These are phyloP conservation scores for Gobionotothen gibberifrons DNA, from an alignment of 2,797 vertebrate species.

Conservation along the genomic window DNA sequence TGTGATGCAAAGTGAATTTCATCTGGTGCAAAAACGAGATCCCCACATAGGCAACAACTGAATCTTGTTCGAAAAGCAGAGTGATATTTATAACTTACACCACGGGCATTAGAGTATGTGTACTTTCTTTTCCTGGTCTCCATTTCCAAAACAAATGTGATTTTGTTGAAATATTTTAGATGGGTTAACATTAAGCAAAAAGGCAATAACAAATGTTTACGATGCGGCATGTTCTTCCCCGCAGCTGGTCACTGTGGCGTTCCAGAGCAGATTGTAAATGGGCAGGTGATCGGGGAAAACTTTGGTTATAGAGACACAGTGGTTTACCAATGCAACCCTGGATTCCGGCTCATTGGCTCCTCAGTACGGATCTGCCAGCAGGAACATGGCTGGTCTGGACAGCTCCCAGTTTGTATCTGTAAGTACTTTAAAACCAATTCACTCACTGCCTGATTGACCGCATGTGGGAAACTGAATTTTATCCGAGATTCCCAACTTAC, in stretches of 20 bases:
- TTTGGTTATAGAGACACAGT: constrained; percentile 98
- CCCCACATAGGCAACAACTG: neutral
- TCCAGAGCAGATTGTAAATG: constrained; percentile 95
- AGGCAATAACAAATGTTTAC: neutral
- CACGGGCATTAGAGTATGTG: neutral
- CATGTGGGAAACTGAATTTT: neutral
- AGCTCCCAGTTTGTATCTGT: constrained; percentile 96
- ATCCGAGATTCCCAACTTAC: neutral
- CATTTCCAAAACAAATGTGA: neutral
- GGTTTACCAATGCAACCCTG: constrained; percentile 97
- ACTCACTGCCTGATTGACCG: neutral
- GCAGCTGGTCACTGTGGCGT: constrained; percentile 96
- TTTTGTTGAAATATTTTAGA: neutral
- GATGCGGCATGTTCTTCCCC: neutral
- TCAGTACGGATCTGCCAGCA: constrained; percentile 98
- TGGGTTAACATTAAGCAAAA: neutral
- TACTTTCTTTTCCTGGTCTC: neutral
- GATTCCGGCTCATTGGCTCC: constrained; percentile 96
- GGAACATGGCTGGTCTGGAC: constrained; percentile 97
- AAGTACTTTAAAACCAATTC: constrained; percentile 80
- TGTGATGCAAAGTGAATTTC: constrained; percentile 3
- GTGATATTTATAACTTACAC: neutral
- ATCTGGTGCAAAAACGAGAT: neutral
- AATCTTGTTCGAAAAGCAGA: neutral
- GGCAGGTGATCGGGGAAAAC: constrained; percentile 98